These are phyloP conservation scores for Pachyramphus minor DNA, from an alignment of 2,113 vertebrate species.

Conservation along the genomic window DNA sequence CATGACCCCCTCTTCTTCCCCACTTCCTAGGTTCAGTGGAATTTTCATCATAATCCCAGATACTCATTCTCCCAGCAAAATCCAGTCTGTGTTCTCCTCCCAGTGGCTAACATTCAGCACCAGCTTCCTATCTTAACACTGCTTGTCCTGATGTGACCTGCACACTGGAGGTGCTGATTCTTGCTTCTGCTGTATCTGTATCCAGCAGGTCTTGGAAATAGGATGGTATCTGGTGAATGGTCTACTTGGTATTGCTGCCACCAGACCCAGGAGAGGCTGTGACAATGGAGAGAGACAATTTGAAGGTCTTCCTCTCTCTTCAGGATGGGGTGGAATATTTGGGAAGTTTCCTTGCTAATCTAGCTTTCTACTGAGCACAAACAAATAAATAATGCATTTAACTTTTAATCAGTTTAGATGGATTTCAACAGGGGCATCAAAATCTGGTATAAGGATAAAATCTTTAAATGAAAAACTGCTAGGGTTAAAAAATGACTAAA, in stretches of 20 bases:
- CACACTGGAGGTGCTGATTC: rapidly evolving
- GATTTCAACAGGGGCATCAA: not conserved
- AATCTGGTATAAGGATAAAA: not conserved
- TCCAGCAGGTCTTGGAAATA: not conserved
- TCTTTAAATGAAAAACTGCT: not conserved
- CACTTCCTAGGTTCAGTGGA: not conserved
- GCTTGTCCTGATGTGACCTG: not conserved
- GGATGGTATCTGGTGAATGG: not conserved
- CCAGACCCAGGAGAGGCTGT: not conserved
- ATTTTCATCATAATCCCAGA: not conserved
- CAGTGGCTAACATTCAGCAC: not conserved
- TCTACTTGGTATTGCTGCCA: not conserved
- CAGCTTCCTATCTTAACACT: not conserved
- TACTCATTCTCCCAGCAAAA: not conserved
- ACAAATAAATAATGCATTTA: not conserved
- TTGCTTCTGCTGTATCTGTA: not conserved
- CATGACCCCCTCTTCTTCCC: not conserved
- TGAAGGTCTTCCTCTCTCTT: not conserved
- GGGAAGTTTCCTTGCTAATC: not conserved
- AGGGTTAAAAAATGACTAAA: not conserved
- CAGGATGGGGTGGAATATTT: not conserved
- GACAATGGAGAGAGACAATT: not conserved
- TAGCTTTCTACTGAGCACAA: not conserved
- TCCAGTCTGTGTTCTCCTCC: not conserved
- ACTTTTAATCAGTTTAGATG: not conserved